phyloP scores from a whole-genome alignment of 2,113 vertebrate species.

The Hepsetus odoe region DNA sequence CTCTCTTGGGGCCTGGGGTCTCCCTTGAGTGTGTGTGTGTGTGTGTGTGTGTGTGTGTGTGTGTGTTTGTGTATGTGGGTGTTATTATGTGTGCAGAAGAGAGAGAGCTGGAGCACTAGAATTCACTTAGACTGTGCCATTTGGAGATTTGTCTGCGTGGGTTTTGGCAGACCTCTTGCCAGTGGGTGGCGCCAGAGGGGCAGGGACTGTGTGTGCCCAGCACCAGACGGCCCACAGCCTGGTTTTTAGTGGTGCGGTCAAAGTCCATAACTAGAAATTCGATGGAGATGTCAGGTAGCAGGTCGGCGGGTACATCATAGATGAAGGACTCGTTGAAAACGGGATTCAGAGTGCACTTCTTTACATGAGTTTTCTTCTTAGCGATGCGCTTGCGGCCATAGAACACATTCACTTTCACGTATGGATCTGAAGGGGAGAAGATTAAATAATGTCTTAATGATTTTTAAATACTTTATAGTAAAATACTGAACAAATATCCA shows the following conservation, averaged over 20 bases:
- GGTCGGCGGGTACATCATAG: constrained; percentile 89
- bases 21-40: constrained; percentile 22
- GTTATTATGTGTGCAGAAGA: constrained; percentile 24
- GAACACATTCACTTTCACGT: constrained; percentile 98
- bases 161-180: constrained; percentile 88
- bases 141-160: constrained; percentile 88
- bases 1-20: constrained; percentile 17
- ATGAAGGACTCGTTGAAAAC: constrained; percentile 98
- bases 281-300: constrained; percentile 89
- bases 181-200: constrained; percentile 82
- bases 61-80: constrained; percentile 1
- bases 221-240: constrained; percentile 89
- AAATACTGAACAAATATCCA: too few species aligned
- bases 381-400: constrained; percentile 93
- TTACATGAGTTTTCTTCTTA: constrained; percentile 98
- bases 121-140: constrained; percentile 90
- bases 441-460: not conserved
- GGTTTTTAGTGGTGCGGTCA: constrained; percentile 95
- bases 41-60: constrained; percentile 1
- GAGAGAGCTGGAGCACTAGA: constrained; percentile 61
- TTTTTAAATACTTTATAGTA: too few species aligned
- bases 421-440: constrained; percentile 83
- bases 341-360: constrained; percentile 95
- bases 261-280: constrained; percentile 97
- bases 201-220: constrained; percentile 85